phyloP scores from a whole-genome alignment of 2,888 invertebrate genomes.

The Hirtodrosophila cameraria region DNA sequence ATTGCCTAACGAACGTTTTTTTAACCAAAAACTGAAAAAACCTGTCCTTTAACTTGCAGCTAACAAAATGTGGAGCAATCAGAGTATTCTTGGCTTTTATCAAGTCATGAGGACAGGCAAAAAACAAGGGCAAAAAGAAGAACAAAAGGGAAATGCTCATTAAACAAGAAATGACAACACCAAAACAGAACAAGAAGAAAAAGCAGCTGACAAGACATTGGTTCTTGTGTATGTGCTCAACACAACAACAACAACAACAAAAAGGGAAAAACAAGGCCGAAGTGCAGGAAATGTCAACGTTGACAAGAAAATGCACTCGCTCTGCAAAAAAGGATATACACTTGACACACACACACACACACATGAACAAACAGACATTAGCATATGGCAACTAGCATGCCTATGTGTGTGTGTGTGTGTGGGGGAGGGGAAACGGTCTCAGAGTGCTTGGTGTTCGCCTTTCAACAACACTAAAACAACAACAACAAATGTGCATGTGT shows the following conservation, averaged over 20 bases:
- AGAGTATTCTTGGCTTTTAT: slow-evolving; percentile 62
- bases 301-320: slow-evolving; percentile 78
- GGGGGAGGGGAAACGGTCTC: slow-evolving; percentile 15
- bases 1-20: no score
- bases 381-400: slow-evolving; percentile 41
- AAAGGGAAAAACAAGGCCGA: slow-evolving; percentile 67
- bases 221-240: neutral
- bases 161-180: slow-evolving; percentile 65
- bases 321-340: slow-evolving; percentile 69
- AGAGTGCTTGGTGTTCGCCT: slow-evolving; percentile 31
- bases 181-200: slow-evolving; percentile 13
- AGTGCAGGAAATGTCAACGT: slow-evolving; percentile 78
- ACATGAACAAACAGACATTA: slow-evolving; percentile 51
- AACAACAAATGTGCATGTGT: slow-evolving; percentile 2
- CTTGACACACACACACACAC: slow-evolving; percentile 54
- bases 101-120: slow-evolving; percentile 13
- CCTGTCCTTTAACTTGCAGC: slow-evolving; percentile 12
- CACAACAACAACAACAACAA: slow-evolving; percentile 6
- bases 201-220: slow-evolving; percentile 12
- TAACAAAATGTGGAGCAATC: slow-evolving; percentile 61
- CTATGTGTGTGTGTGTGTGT: slow-evolving; percentile 1
- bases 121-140: slow-evolving; percentile 9
- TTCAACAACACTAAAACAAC: slow-evolving; percentile 16
- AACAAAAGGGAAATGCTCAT: slow-evolving; percentile 69
- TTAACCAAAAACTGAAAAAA: no score